Evolutionary conservation across 2,888 invertebrate genomes (phyloP).

Genomic region (Augochlorella aurata): DNA sequence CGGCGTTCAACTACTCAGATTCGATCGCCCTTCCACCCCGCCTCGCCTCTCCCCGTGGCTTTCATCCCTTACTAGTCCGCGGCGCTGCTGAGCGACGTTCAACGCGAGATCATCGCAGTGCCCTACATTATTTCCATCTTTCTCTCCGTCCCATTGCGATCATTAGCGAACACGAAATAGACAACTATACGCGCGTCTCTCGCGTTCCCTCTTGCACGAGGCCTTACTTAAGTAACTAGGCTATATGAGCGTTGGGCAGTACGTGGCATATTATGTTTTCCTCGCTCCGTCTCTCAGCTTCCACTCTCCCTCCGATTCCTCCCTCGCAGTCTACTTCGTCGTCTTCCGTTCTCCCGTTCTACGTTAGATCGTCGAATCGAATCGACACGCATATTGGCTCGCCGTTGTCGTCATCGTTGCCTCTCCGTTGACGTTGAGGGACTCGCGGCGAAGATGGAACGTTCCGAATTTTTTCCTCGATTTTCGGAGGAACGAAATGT

Average conservation of each 20-base stretch:
- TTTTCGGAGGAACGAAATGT: neutral
- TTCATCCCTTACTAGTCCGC: slow-evolving; percentile 25
- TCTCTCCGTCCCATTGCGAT: slow-evolving; percentile 17
- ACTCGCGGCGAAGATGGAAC: neutral
- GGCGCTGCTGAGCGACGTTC: slow-evolving; percentile 35
- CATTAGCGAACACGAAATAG: slow-evolving; percentile 52
- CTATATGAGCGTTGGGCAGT: slow-evolving; percentile 67
- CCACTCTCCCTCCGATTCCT: neutral
- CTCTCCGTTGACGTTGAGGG: neutral
- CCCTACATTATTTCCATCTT: slow-evolving; percentile 27
- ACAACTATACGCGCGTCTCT: slow-evolving; percentile 38
- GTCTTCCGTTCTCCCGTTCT: slow-evolving; percentile 23
- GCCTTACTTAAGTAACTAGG: slow-evolving; percentile 63
- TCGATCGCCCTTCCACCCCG: slow-evolving; percentile 14
- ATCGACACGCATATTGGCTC: slow-evolving; percentile 29
- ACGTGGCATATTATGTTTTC: slow-evolving; percentile 48
- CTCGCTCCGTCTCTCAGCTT: neutral
- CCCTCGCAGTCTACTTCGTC: neutral
- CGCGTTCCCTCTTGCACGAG: slow-evolving; percentile 39
- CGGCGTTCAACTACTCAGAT: slow-evolving; percentile 18
- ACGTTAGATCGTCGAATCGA: neutral
- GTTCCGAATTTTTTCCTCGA: neutral
- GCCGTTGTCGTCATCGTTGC: slow-evolving; percentile 18
- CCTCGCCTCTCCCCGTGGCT: neutral
- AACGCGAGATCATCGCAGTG: slow-evolving; percentile 39